Conservation (phyloP, 2,888 invertebrate genomes). For the Drosophila gaucha region DNA sequence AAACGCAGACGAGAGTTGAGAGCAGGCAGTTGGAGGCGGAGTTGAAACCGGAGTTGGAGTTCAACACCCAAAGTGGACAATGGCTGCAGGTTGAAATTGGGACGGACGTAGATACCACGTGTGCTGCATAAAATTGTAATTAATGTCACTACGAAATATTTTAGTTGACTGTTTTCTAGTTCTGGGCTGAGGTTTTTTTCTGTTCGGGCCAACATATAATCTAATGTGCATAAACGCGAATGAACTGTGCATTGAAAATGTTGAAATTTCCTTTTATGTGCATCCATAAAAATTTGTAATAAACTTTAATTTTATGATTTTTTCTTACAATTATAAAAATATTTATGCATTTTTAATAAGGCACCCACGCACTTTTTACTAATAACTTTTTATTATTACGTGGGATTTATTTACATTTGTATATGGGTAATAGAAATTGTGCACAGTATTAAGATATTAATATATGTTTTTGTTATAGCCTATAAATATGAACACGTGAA, state of each 20-base stretch:
- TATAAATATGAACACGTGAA: background rate
- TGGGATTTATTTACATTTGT: conserved; percentile 5
- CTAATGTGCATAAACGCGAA: conserved; percentile 14
- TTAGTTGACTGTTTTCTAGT: conserved; percentile 41
- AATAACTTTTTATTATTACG: conserved; percentile 24
- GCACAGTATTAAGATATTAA: conserved; percentile 10
- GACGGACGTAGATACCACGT: conserved; percentile 50
- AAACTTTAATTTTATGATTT: conserved; percentile 50
- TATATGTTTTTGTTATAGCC: background rate
- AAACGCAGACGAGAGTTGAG: background rate
- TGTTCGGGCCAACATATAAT: too few relatives aligned
- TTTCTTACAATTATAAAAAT: conserved; percentile 35
- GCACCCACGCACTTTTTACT: conserved; percentile 25
- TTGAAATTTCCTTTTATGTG: conserved; percentile 34
- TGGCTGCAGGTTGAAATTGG: conserved; percentile 34
- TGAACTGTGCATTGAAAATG: conserved; percentile 41
- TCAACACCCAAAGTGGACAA: conserved; percentile 22
- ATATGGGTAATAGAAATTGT: conserved; percentile 19
- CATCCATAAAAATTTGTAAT: conserved; percentile 48
- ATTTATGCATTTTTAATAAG: conserved; percentile 47
- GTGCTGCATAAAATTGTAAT: conserved; percentile 75
- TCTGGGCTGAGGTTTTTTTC: background rate
- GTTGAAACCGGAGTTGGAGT: background rate
- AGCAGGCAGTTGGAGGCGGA: background rate
- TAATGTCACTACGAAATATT: conserved; percentile 73